Base-by-base conservation (phyloP, 1,140 invertebrate species). In the Macrosteles quadrilineatus region DNA sequence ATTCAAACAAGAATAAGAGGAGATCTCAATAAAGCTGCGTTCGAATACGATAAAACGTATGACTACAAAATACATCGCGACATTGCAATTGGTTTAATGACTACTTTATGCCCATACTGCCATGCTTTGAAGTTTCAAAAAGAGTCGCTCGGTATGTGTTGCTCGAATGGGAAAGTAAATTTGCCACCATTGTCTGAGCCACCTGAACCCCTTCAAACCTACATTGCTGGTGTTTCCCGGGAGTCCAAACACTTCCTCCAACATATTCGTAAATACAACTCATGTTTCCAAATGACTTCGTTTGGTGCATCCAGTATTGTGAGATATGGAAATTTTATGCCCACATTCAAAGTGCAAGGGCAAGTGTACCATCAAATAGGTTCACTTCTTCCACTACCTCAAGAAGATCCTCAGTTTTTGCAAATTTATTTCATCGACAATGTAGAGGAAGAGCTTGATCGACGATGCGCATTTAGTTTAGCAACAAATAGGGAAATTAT, bases 351-450 rank as follows among this genome's bases (percentile, higher is more conserved):
- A 64, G n/a, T n/a, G n/a, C n/a, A n/a, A n/a, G n/a, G n/a, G n/a
- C n/a, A n/a, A n/a, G n/a, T n/a, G n/a, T n/a, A 19, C 47, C 79
- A 81, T 63, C 64, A 74, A 53, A 75, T 77, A 53, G 78, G 79
- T 23, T 73, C 69, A 3, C 50, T 81, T n/a, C 66, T 80, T 14
- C 79, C 79, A 36, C 47, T 68, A 68, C 29, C 36, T 57, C 17
- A 75, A 59, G 27, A 72, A 55, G 19, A 77, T 11, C 71, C 69
- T 23, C 73, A 76, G 74, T 81, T 80, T 75, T 63, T 81, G 11
- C 78, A 81, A 76, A 78, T 80, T 74, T 80, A 81, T 76, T 81
- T 81, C 72, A 75, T 80, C 64, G 76, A 75, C 14, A 70, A 77
- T 59, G 47, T 68, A 47, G 69, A 75, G 40, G 62, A 25, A 31